phyloP scores from a whole-genome alignment of 1,140 invertebrate species.

The Trypoxylus dichotomus region DNA sequence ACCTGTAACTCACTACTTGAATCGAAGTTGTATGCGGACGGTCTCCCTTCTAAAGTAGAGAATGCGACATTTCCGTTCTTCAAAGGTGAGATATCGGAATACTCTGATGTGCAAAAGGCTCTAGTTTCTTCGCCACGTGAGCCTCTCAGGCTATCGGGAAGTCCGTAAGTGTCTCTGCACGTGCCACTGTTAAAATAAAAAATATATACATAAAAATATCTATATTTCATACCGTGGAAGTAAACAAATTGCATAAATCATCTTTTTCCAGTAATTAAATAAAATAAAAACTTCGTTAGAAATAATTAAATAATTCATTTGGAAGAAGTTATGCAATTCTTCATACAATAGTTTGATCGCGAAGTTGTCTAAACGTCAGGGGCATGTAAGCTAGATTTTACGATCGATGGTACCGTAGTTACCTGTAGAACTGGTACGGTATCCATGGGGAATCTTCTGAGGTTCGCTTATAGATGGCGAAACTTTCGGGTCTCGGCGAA shows the following conservation, averaged over 20 bases:
- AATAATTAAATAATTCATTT: conserved; percentile 8
- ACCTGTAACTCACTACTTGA: conserved; percentile 86
- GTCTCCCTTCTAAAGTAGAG: conserved; percentile 92
- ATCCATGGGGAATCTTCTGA: conserved; percentile 82
- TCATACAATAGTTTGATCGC: neutral
- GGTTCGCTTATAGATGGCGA: conserved; percentile 91
- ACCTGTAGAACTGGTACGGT: conserved; percentile 96
- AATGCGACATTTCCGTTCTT: conserved; percentile 95
- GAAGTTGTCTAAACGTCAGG: neutral
- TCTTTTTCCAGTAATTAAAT: too few relatives aligned
- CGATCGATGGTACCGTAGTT: conserved; percentile 33
- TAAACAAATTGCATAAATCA: too few relatives aligned
- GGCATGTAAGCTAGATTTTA: neutral
- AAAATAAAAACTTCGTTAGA: neutral
- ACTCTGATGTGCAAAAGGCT: conserved; percentile 94
- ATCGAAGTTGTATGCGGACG: conserved; percentile 90
- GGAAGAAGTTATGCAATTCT: neutral
- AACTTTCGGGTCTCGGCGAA: conserved; percentile 94
- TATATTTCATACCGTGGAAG: too few relatives aligned
- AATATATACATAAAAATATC: conserved; percentile 10
- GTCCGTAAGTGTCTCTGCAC: conserved; percentile 85
- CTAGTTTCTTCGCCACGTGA: conserved; percentile 76
- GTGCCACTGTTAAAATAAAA: conserved; percentile 68
- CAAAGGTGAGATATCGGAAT: conserved; percentile 95
- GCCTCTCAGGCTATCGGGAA: conserved; percentile 75